Percentiles rank a stretch among this genome's conserved stretches.
Evolutionary conservation across 1,140 invertebrate genomes (phyloP).

Genomic region (Medauroidea extradentata): DNA sequence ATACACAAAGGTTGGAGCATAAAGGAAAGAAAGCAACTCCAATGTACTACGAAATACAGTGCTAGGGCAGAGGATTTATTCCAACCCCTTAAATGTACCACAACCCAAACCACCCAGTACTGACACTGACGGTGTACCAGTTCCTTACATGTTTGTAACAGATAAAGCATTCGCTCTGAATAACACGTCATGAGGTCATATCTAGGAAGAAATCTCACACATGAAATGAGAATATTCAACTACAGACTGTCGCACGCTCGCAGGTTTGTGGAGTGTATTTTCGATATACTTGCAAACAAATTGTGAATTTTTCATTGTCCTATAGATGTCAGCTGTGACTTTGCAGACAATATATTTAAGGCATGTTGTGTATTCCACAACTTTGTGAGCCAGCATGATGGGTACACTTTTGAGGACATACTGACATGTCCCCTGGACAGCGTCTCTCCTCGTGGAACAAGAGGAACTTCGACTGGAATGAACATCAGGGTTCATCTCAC

Average conservation of each 20-base stretch:
- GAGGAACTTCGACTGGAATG: too few relatives aligned
- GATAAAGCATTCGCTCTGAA: constrained; percentile 46
- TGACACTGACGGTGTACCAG: neutral
- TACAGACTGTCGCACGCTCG: constrained; percentile 38
- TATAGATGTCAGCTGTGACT: constrained; percentile 14
- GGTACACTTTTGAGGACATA: constrained; percentile 22
- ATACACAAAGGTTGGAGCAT: constrained; percentile 28
- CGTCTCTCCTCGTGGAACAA: too few relatives aligned
- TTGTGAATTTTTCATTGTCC: constrained; percentile 21
- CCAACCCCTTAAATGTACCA: neutral
- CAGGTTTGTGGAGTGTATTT: constrained; percentile 36
- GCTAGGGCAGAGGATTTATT: neutral
- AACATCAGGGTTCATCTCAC: too few relatives aligned
- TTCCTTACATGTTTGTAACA: neutral
- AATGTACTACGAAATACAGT: constrained; percentile 17
- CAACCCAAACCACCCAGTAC: constrained; percentile 3
- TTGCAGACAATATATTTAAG: constrained; percentile 33
- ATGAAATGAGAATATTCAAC: constrained; percentile 37
- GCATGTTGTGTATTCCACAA: constrained; percentile 37
- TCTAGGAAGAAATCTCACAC: constrained; percentile 28
- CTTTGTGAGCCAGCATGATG: constrained; percentile 23
- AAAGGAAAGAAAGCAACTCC: constrained; percentile 26
- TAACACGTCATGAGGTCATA: constrained; percentile 44
- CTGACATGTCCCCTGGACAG: neutral
- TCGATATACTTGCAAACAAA: constrained; percentile 29